phyloP scores from a whole-genome alignment of 2,797 vertebrate species.

The Oophaga sylvatica region DNA sequence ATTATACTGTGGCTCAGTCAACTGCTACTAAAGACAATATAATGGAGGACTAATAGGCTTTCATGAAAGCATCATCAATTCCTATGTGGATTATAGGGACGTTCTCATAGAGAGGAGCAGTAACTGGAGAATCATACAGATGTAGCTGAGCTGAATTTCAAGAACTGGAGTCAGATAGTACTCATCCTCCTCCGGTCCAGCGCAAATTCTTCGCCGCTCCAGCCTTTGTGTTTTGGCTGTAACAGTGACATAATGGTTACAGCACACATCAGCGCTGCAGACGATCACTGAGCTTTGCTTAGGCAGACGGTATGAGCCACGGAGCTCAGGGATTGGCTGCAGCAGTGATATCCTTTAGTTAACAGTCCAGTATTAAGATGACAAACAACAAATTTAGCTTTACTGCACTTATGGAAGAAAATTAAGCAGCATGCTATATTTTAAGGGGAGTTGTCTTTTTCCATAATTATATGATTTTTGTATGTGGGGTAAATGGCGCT shows the following conservation, averaged over 20 bases:
- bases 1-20: not conserved
- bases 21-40: not conserved
- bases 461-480: no score
- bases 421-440: not conserved
- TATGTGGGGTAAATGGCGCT: no score
- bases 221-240: no score
- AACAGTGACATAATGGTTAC: no score
- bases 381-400: not conserved
- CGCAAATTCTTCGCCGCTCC: no score
- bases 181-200: no score
- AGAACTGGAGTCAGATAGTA: no score
- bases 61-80: not conserved
- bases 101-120: not conserved
- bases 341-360: no score
- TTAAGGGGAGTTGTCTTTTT: not conserved
- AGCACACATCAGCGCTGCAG: no score
- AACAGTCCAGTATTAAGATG: not conserved
- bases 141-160: not conserved
- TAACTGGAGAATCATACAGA: not conserved
- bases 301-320: no score
- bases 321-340: no score
- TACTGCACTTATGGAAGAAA: not conserved
- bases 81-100: not conserved
- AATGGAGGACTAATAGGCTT: not conserved
- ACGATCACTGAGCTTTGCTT: no score